phyloP scores from a whole-genome alignment of 2,797 vertebrate genomes.

The Mus caroli region DNA sequence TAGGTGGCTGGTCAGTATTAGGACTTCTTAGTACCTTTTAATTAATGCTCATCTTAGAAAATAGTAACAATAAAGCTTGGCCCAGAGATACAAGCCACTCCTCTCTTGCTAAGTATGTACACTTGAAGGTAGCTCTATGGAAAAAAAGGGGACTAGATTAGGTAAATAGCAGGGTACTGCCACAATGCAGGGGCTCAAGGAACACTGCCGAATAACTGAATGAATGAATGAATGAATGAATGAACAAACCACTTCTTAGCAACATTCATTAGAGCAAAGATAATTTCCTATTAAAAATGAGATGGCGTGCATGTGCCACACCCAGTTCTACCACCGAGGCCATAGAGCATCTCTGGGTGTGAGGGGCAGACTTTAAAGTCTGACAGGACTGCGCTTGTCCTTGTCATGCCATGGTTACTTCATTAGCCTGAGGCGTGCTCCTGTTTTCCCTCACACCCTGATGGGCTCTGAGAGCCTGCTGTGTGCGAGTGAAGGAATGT shows the following conservation, averaged over 20 bases:
- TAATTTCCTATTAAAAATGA: slow-evolving; percentile 8
- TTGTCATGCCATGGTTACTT: not conserved
- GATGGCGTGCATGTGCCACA: not conserved
- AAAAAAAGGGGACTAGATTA: not conserved
- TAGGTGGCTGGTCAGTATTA: not conserved
- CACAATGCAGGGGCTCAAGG: not conserved
- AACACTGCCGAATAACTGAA: not conserved
- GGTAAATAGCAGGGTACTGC: not conserved
- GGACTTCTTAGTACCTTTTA: not conserved
- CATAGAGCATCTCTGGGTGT: not conserved
- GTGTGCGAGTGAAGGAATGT: not conserved
- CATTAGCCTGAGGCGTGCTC: not conserved
- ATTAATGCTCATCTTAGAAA: not conserved
- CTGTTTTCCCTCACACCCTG: not conserved
- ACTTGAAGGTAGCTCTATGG: not conserved
- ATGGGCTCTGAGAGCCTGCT: not conserved
- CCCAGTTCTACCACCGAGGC: not conserved
- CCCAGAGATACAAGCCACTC: not conserved
- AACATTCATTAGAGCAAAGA: not conserved
- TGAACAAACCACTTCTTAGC: not conserved
- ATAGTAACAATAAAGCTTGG: slow-evolving; percentile 6
- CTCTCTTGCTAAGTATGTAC: not conserved
- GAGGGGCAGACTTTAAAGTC: not conserved
- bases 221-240: not conserved
- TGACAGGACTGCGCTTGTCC: not conserved